Percentiles rank a stretch among this genome's conserved stretches.
phyloP scores from a whole-genome alignment of 2,113 vertebrate species.

The Alouatta palliata region DNA sequence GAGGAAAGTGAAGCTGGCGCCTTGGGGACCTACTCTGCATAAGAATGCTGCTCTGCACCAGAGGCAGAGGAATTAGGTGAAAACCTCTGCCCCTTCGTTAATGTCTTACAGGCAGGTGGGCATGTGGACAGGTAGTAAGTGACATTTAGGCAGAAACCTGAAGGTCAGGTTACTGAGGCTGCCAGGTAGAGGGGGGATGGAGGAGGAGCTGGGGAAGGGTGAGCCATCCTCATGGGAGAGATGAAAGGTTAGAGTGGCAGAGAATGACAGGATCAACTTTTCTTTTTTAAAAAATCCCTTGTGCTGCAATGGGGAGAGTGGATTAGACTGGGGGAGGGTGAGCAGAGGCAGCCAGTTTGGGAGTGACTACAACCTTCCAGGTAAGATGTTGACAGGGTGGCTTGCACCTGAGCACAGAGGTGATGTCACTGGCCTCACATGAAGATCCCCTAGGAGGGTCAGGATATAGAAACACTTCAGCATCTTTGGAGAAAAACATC shows the following conservation, averaged over 20 bases:
- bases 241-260: neutral
- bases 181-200: too few species aligned
- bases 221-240: neutral
- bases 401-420: neutral
- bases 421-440: neutral
- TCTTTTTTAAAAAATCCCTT: neutral
- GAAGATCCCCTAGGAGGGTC: neutral
- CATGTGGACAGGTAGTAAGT: too few species aligned
- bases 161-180: neutral
- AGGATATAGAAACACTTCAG: neutral
- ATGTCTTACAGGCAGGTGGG: neutral
- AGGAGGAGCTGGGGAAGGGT: neutral
- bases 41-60: neutral
- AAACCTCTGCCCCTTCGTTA: neutral
- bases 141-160: neutral
- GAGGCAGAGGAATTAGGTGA: neutral
- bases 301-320: fast-evolving
- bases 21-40: neutral
- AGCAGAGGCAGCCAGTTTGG: neutral
- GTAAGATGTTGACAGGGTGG: too few species aligned
- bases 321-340: neutral
- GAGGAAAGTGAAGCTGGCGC: neutral
- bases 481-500: neutral
- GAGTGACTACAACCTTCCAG: neutral
- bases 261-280: neutral